Evolutionary conservation across 2,888 invertebrate genomes (phyloP).

Genomic region (Dyspetes luteomarginatus): DNA sequence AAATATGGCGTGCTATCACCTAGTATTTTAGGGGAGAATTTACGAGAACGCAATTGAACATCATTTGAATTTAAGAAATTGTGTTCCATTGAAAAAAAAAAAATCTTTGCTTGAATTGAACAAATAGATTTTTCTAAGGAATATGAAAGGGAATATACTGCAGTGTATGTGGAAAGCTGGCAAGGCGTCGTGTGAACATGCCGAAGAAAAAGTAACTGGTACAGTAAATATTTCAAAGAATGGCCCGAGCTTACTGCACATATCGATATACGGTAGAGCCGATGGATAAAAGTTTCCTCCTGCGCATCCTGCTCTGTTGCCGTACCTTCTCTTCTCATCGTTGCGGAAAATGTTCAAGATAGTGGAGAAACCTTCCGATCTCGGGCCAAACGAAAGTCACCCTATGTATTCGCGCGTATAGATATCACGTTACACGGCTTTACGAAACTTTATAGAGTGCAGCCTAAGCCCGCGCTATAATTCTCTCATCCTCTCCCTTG

Average conservation of each 20-base stretch:
- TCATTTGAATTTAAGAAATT: too few species aligned
- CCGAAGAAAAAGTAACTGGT: not conserved
- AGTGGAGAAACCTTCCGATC: conserved; percentile 46
- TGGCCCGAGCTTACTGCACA: conserved; percentile 69
- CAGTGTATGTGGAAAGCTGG: not conserved
- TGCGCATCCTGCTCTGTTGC: conserved; percentile 26
- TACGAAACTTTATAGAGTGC: conserved; percentile 69
- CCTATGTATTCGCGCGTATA: conserved; percentile 67
- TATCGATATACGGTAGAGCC: conserved; percentile 67
- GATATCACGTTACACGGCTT: conserved; percentile 59
- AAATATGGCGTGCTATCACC: not conserved
- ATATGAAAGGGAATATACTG: too few species aligned
- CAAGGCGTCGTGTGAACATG: not conserved
- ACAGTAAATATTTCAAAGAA: conserved; percentile 69
- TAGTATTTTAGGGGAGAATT: too few species aligned
- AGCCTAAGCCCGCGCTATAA: conserved; percentile 63
- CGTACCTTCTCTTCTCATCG: conserved; percentile 33
- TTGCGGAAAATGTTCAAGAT: conserved; percentile 31
- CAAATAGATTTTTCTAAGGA: not conserved
- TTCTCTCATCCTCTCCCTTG: conserved; percentile 9
- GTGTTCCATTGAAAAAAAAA: too few species aligned
- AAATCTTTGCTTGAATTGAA: too few species aligned
- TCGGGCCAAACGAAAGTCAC: conserved; percentile 58
- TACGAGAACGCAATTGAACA: not conserved
- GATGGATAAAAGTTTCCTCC: conserved; percentile 4